phyloP scores from a whole-genome alignment of 2,888 invertebrate genomes.

The Trachelus troglodyta region DNA sequence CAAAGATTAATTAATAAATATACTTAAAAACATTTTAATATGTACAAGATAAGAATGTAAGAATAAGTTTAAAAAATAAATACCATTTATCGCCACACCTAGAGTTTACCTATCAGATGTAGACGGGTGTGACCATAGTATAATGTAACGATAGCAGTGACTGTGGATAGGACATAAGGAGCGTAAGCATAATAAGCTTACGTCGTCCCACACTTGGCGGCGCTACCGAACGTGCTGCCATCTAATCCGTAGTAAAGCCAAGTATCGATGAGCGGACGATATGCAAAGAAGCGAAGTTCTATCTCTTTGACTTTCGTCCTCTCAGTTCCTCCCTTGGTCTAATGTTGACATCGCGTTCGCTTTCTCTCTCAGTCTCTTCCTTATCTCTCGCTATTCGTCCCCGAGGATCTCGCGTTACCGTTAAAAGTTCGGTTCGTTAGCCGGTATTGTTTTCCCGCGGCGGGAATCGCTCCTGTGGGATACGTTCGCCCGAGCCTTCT shows the following conservation, averaged over 20 bases:
- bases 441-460: neutral
- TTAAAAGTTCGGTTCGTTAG: conserved; percentile 8
- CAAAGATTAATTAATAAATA: neutral
- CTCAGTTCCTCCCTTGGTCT: neutral
- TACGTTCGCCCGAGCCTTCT: neutral
- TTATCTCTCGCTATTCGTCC: conserved; percentile 4
- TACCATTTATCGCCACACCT: conserved; percentile 22
- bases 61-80: neutral
- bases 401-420: conserved; percentile 4
- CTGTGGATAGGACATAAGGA: conserved; percentile 23
- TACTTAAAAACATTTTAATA: neutral
- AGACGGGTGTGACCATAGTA: conserved; percentile 15
- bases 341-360: neutral
- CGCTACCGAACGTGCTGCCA: conserved; percentile 8
- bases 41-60: neutral
- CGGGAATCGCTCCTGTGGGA: conserved; percentile 5
- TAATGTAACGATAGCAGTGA: neutral
- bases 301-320: neutral
- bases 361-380: neutral
- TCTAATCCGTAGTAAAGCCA: conserved; percentile 26
- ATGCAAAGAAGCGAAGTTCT: conserved; percentile 16
- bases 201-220: conserved; percentile 16
- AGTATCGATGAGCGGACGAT: conserved; percentile 23
- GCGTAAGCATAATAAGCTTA: conserved; percentile 31
- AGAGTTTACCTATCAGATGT: conserved; percentile 25